Conservation (phyloP, 2,888 invertebrate genomes). For the Listrodromus nycthemerus region DNA sequence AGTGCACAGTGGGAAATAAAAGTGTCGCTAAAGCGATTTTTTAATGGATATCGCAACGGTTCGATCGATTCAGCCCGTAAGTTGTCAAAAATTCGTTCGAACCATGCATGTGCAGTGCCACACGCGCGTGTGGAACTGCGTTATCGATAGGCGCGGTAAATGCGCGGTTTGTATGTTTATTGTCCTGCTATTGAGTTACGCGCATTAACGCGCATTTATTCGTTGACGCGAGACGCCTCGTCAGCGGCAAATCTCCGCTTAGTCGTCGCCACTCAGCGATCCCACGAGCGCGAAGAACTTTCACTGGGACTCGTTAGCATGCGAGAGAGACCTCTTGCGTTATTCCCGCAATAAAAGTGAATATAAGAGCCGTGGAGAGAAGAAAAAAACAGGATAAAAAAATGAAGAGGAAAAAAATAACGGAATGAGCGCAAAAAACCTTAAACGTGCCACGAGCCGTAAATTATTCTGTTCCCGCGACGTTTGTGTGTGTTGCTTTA, state of each 20-base stretch:
- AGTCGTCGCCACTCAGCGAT: conserved; percentile 37
- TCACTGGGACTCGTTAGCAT: conserved; percentile 63
- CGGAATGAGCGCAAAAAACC: conserved; percentile 21
- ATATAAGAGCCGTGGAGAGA: conserved; percentile 22
- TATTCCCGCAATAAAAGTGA: conserved; percentile 52
- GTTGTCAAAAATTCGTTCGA: conserved; percentile 13
- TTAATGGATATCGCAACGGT: conserved; percentile 64
- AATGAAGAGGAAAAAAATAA: too few species aligned
- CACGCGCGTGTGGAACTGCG: background rate
- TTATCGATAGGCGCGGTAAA: background rate
- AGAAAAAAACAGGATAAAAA: conserved; percentile 4
- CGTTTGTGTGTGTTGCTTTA: conserved; percentile 9
- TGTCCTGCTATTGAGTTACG: conserved; percentile 28
- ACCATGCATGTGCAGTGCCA: too few species aligned
- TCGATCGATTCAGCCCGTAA: conserved; percentile 55
- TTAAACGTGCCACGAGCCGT: conserved; percentile 37
- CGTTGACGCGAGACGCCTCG: conserved; percentile 38
- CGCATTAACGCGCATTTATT: conserved; percentile 46
- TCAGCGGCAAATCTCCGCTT: conserved; percentile 44
- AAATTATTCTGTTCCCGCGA: conserved; percentile 59
- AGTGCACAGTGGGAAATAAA: conserved; percentile 60
- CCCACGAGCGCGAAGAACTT: conserved; percentile 51
- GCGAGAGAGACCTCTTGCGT: conserved; percentile 62
- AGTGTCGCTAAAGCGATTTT: conserved; percentile 59
- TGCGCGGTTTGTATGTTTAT: conserved; percentile 8